Percentiles rank a stretch among this genome's conserved stretches.
Evolutionary conservation across 2,113 vertebrate species (phyloP).

Genomic region (Trachemys scripta): DNA sequence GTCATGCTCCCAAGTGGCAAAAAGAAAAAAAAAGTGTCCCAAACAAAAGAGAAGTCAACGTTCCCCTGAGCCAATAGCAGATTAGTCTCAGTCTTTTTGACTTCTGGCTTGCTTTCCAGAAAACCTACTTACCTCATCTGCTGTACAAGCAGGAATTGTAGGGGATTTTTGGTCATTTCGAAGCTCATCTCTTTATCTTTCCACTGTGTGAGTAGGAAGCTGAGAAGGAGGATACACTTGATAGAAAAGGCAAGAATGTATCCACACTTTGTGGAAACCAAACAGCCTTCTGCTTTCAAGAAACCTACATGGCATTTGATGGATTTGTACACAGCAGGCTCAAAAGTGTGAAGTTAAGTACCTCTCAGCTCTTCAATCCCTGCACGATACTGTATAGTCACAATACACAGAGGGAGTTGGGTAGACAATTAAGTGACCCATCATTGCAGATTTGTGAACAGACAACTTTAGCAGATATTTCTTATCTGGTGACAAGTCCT

Average conservation of each 20-base stretch:
- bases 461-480: background rate
- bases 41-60: background rate
- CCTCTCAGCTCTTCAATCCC: no score
- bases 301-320: background rate
- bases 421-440: background rate
- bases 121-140: background rate
- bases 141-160: background rate
- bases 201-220: background rate
- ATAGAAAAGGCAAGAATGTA: background rate
- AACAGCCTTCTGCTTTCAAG: background rate
- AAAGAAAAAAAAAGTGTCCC: background rate
- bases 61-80: background rate
- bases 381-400: background rate
- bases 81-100: background rate
- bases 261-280: background rate
- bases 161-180: background rate
- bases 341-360: background rate
- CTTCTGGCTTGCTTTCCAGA: no score
- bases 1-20: background rate
- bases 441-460: background rate
- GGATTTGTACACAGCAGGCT: background rate
- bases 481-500: background rate
- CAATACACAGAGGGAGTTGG: background rate
- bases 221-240: background rate
- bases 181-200: conserved; percentile 1